A percentile compares a stretch with the other conserved stretches of the same genome.
These are phyloP conservation scores for Bucco capensis DNA, from an alignment of 2,113 vertebrate genomes.

Conservation along the genomic window DNA sequence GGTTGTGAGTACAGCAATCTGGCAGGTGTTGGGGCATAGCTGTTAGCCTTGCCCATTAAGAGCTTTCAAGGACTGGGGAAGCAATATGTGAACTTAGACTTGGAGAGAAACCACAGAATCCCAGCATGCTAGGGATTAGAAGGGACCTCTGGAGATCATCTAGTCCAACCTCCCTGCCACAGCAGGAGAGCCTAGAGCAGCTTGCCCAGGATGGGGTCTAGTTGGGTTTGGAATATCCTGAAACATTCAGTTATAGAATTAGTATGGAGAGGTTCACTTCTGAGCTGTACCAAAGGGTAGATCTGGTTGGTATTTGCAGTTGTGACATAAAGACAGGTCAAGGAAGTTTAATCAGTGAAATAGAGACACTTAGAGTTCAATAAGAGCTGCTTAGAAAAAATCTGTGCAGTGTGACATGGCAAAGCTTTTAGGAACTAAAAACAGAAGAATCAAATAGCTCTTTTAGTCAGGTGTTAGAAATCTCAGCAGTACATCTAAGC, in stretches of 20 bases:
- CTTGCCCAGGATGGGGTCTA: too few relatives aligned
- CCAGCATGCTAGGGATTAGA: too few relatives aligned
- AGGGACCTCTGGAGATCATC: too few relatives aligned
- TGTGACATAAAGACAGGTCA: background rate
- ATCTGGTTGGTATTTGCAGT: background rate
- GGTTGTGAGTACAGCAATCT: conserved; percentile 60
- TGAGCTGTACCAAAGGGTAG: background rate
- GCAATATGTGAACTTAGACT: conserved; percentile 12
- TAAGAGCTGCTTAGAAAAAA: too few relatives aligned
- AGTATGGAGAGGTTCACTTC: background rate
- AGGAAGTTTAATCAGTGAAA: background rate
- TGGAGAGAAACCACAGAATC: conserved; percentile 31
- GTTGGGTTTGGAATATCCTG: background rate
- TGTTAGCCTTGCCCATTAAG: conserved; percentile 31
- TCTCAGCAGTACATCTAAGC: background rate
- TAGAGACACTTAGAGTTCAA: background rate
- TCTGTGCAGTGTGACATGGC: background rate
- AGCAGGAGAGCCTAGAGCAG: too few relatives aligned
- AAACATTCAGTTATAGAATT: background rate
- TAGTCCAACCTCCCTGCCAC: too few relatives aligned
- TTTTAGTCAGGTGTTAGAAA: background rate
- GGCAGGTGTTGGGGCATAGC: conserved; percentile 59
- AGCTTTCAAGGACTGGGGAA: conserved; percentile 48
- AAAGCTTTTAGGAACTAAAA: background rate
- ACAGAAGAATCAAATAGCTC: background rate